Percentiles rank a stretch among this genome's conserved stretches.
phyloP scores from a whole-genome alignment of 2,888 invertebrate species.

The Chaitophorus viminalis region DNA sequence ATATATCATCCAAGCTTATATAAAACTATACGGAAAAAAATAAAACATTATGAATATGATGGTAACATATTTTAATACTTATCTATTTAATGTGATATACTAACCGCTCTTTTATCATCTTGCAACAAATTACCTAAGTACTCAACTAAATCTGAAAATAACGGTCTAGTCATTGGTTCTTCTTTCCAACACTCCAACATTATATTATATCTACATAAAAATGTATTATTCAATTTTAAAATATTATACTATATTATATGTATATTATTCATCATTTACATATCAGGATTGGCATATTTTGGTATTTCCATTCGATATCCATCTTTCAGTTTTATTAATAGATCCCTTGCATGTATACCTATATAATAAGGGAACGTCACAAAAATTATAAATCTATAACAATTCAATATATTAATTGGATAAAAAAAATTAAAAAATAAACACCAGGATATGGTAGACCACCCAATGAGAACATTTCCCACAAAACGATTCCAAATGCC shows the following conservation, averaged over 20 bases:
- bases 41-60: neutral
- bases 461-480: constrained; percentile 89
- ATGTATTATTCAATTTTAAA: neutral
- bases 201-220: constrained; percentile 73
- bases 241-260: neutral
- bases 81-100: neutral
- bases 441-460: constrained; percentile 83
- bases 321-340: constrained; percentile 77
- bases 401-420: neutral
- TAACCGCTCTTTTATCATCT: constrained; percentile 74
- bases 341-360: constrained; percentile 75
- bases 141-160: constrained; percentile 80
- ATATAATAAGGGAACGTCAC: constrained; percentile 70
- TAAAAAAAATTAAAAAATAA: neutral
- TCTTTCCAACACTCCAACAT: constrained; percentile 89
- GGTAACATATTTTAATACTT: neutral
- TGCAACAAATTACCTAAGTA: constrained; percentile 82
- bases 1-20: constrained; percentile 84
- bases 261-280: constrained; percentile 71
- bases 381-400: neutral
- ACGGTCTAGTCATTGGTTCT: constrained; percentile 80
- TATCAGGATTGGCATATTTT: constrained; percentile 79
- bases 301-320: constrained; percentile 92
- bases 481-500: constrained; percentile 89
- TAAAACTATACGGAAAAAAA: constrained; percentile 76